Percentiles rank a stretch among this genome's conserved stretches.
Evolutionary conservation across 2,797 vertebrate genomes (phyloP).

Genomic region (Arctocebus calabarensis): DNA sequence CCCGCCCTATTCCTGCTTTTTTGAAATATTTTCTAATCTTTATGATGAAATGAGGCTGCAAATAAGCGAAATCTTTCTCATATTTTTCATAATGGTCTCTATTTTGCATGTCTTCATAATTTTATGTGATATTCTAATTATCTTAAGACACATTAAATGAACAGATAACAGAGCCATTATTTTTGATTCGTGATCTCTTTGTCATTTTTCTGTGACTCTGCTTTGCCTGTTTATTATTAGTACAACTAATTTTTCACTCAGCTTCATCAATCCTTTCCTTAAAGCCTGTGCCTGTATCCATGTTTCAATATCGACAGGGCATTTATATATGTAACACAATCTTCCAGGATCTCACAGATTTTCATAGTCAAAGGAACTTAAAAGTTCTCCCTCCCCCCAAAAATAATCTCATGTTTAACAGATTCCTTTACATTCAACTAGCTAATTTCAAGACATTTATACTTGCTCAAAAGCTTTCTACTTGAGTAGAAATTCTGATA

Average conservation of each 20-base stretch:
- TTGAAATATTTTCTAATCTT: constrained; percentile 6
- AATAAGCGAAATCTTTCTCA: background rate
- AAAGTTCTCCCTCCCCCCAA: background rate
- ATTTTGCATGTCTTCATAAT: constrained; percentile 12
- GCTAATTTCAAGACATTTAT: background rate
- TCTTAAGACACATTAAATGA: background rate
- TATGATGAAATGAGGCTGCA: background rate
- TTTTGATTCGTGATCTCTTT: constrained; percentile 29
- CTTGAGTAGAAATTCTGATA: background rate
- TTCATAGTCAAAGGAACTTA: constrained; percentile 11
- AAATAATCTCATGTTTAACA: background rate
- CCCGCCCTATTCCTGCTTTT: background rate
- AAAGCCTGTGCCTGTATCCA: background rate
- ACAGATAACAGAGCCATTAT: background rate
- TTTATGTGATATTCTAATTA: constrained; percentile 16
- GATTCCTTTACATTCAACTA: constrained; percentile 14
- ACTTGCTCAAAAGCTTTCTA: background rate
- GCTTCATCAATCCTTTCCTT: background rate
- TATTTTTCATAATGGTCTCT: background rate
- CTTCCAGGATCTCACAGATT: background rate
- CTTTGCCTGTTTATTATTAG: background rate
- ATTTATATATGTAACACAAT: background rate
- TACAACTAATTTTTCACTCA: background rate
- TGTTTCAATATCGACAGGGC: background rate
- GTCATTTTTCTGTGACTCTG: constrained; percentile 13